Percentiles rank a stretch among this genome's conserved stretches.
Evolutionary conservation across 2,888 invertebrate genomes (phyloP).

Genomic region (Chalcosyrphus nemorum): DNA sequence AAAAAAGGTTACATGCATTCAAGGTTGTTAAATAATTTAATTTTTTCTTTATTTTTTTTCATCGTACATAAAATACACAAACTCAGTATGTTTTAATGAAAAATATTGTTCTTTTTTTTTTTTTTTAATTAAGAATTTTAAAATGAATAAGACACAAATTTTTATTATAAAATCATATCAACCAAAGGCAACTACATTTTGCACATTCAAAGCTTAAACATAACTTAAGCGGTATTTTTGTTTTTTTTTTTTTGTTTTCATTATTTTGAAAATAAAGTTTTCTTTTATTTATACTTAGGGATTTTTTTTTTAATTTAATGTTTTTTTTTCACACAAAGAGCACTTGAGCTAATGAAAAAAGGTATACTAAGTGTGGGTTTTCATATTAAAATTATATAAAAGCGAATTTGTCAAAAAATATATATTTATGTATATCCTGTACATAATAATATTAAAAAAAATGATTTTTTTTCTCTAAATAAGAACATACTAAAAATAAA

Average conservation of each 20-base stretch:
- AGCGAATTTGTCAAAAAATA: conserved; percentile 35
- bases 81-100: not conserved
- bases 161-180: conserved; percentile 26
- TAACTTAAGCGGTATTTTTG: conserved; percentile 33
- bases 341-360: conserved; percentile 55
- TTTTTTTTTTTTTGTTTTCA: not conserved
- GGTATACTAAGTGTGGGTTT: conserved; percentile 4
- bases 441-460: conserved; percentile 18
- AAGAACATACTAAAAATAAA: conserved; percentile 2
- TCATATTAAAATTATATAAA: conserved; percentile 22
- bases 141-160: conserved; percentile 60
- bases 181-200: conserved; percentile 52
- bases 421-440: conserved; percentile 19
- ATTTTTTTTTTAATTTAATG: conserved; percentile 8
- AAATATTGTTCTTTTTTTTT: conserved; percentile 1
- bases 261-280: not conserved
- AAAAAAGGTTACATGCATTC: conserved; percentile 56
- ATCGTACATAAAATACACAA: conserved; percentile 13
- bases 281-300: not conserved
- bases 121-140: not conserved
- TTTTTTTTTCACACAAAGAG: conserved; percentile 45
- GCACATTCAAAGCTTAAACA: conserved; percentile 57
- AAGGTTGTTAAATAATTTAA: conserved; percentile 38
- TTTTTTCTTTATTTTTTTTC: no score
- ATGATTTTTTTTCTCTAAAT: not conserved